Base-by-base conservation (phyloP, 2,113 vertebrate genomes). In the Psilopogon haemacephalus region DNA sequence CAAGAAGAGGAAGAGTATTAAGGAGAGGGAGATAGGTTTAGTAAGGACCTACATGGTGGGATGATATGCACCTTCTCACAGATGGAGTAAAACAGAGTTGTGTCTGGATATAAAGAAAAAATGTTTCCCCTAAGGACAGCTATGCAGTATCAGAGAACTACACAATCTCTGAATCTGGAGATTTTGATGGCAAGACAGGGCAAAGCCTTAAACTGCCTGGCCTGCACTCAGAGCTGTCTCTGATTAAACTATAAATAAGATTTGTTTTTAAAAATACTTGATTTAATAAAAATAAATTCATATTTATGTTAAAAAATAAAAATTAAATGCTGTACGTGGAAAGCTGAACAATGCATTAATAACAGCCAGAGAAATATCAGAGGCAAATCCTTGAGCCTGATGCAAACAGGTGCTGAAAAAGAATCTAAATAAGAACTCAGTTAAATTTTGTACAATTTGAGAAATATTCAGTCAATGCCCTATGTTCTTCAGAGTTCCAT, bases 391-490 rank as follows among this genome's bases (percentile, higher is more conserved):
- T 75, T 54, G n/a, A 72, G 26, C 21, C 12, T 89, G 30, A 21
- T 88, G 60, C 38, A 92, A 92, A 73, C 6, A 82, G 12, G 13
- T 86, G 58, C 69, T 24, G 38, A 70, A 94, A 88, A 37, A 80
- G 30, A 87, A 83, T 68, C 21, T 54, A 73, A 92, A 81, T 70
- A 19, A 75, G 35, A 33, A 23, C 26, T 69, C 65, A 90, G 42
- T 85, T 73, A 76, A 78, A 77, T 91, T 82, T 28, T 60, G 40
- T 58, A 56, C 24, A 85, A 24, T 82, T 64, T 35, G 24, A 90
- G 60, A 93, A 93, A 73, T 89, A 84, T 42, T 91, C 88, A 58
- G 15, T 75, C 89, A 93, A n/a, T 95, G 60, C 48, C 74, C 89
- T 94, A 80, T 94, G 93, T 93, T 84, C 64, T 86, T 21, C 18